These are phyloP conservation scores for Notechis scutatus DNA, from an alignment of 2,113 vertebrate genomes.

Conservation along the genomic window DNA sequence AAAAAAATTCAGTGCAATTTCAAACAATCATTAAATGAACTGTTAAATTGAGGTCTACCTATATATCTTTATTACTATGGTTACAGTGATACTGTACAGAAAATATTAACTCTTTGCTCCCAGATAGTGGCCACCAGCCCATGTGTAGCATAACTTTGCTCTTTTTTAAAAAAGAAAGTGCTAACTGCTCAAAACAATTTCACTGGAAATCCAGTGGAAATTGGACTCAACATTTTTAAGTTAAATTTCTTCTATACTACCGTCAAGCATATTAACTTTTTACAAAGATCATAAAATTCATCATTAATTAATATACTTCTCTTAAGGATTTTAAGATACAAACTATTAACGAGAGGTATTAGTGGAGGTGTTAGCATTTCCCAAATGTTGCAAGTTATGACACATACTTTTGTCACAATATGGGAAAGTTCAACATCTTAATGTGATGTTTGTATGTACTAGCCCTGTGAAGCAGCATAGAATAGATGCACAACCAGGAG, in stretches of 20 bases:
- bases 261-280: neutral
- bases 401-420: neutral
- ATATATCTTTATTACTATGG: neutral
- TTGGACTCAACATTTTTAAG: neutral
- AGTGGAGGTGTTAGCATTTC: neutral
- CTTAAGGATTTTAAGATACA: neutral
- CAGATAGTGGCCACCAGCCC: neutral
- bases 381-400: neutral
- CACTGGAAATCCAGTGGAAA: neutral
- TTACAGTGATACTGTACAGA: neutral
- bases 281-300: neutral
- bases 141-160: neutral
- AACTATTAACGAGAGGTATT: neutral
- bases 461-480: neutral
- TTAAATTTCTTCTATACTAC: neutral
- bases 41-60: neutral
- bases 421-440: neutral
- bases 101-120: neutral
- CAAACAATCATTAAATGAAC: neutral
- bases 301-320: neutral
- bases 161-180: neutral
- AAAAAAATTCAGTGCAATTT: neutral
- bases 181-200: neutral
- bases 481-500: neutral
- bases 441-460: neutral